phyloP scores from a whole-genome alignment of 2,888 invertebrate genomes.

The Drosophila sordidapex region DNA sequence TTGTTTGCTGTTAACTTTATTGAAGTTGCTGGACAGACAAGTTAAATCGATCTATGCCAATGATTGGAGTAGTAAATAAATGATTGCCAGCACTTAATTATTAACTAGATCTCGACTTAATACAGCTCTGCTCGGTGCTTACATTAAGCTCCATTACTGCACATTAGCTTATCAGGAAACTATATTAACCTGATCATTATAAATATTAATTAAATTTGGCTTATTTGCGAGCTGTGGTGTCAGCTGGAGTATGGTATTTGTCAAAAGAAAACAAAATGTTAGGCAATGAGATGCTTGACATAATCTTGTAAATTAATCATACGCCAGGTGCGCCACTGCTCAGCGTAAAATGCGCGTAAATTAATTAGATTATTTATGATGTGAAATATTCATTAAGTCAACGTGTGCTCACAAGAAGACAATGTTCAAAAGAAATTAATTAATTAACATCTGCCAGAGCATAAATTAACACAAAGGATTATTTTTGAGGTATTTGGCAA shows the following conservation, averaged over 20 bases:
- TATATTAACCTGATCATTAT: constrained; percentile 25
- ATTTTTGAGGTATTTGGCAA: neutral
- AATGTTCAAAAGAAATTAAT: neutral
- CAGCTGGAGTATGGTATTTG: constrained; percentile 26
- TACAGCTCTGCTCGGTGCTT: too few species aligned
- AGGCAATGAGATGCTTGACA: constrained; percentile 8
- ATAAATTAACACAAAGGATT: neutral
- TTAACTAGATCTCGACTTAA: neutral
- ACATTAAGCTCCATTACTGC: neutral
- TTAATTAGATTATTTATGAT: constrained; percentile 73
- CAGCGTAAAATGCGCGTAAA: constrained; percentile 41
- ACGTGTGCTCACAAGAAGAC: constrained; percentile 37
- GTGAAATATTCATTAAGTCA: constrained; percentile 71
- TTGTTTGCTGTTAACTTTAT: constrained; percentile 5
- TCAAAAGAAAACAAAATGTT: constrained; percentile 39
- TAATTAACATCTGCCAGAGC: neutral
- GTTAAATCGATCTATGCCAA: neutral
- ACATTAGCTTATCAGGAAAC: neutral
- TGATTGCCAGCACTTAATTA: neutral
- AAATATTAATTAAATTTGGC: constrained; percentile 41
- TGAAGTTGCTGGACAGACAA: constrained; percentile 1
- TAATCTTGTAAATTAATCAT: constrained; percentile 66
- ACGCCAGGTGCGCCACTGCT: constrained; percentile 61
- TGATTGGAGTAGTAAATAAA: constrained; percentile 2
- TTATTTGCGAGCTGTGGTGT: constrained; percentile 1